Percentiles rank a stretch among this genome's conserved stretches.
Evolutionary conservation across 2,797 vertebrate species (phyloP).

Genomic region (Centropyge bicolor): DNA sequence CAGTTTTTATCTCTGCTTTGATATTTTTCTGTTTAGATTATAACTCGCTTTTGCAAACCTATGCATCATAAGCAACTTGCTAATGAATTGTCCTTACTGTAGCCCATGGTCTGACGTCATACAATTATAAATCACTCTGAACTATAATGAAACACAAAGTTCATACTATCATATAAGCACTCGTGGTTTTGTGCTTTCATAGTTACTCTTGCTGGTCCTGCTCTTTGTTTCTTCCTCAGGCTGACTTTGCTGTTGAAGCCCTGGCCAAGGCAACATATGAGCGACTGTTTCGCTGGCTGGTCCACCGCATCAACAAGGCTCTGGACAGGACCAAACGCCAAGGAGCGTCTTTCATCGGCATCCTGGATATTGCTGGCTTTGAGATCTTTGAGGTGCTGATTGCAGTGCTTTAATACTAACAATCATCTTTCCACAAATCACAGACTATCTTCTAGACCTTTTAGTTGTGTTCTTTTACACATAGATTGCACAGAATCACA

Average conservation of each 20-base stretch:
- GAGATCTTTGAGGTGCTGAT: constrained; percentile 95
- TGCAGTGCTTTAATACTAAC: constrained; percentile 1
- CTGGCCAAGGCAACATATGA: constrained; percentile 98
- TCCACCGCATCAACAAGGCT: constrained; percentile 98
- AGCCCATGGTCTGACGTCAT: constrained; percentile 16
- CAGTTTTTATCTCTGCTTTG: neutral
- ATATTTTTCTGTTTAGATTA: neutral
- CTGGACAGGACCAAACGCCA: constrained; percentile 97
- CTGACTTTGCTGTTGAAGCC: constrained; percentile 97
- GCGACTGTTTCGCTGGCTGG: constrained; percentile 97
- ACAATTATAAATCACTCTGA: constrained; percentile 1
- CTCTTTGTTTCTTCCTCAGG: constrained; percentile 79
- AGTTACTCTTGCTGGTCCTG: neutral
- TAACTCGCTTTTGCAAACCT: neutral
- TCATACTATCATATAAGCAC: neutral
- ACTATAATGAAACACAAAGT: neutral
- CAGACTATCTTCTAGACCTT: neutral
- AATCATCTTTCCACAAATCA: neutral
- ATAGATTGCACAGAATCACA: neutral
- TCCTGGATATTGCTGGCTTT: constrained; percentile 98
- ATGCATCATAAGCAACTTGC: constrained; percentile 14
- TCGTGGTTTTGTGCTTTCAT: neutral
- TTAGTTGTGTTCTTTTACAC: neutral
- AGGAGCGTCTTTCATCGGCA: constrained; percentile 98
- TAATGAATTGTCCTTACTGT: constrained; percentile 12